Evolutionary conservation across 2,113 vertebrate species (phyloP).

Genomic region (Tretioscincus oriximinensis): DNA sequence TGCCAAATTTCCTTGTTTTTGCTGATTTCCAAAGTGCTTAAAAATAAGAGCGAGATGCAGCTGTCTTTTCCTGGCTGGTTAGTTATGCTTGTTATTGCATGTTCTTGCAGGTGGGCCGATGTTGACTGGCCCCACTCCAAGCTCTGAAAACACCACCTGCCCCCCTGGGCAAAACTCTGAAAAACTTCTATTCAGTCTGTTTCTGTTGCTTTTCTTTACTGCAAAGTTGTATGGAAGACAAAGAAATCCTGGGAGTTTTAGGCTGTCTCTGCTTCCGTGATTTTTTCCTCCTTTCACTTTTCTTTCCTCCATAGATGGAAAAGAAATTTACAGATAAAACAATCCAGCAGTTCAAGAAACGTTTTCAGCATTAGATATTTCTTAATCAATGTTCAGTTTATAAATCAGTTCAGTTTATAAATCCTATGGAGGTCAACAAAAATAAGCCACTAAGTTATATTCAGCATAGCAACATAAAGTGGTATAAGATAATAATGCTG

Average conservation of each 20-base stretch:
- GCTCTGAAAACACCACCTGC: slow-evolving; percentile 13
- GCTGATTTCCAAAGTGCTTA: background rate
- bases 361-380: background rate
- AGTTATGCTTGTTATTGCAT: slow-evolving; percentile 28
- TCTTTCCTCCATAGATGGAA: background rate
- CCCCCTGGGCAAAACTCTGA: slow-evolving; percentile 26
- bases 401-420: background rate
- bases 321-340: slow-evolving; percentile 15
- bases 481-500: background rate
- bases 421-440: background rate
- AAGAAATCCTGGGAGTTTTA: slow-evolving; percentile 31
- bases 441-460: background rate
- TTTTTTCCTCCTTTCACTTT: background rate
- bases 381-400: background rate
- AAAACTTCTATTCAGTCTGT: slow-evolving; percentile 19
- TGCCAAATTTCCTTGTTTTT: background rate
- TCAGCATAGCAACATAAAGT: slow-evolving; percentile 7
- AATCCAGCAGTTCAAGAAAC: slow-evolving; percentile 3
- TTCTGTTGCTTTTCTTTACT: background rate
- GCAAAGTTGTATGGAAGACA: slow-evolving; percentile 22
- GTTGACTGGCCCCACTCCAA: slow-evolving; percentile 33
- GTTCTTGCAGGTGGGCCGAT: slow-evolving; percentile 13
- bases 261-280: slow-evolving; percentile 27
- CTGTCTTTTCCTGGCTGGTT: slow-evolving; percentile 27
- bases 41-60: slow-evolving; percentile 16